Evolutionary conservation across 2,797 vertebrate species (phyloP), one percentile per base, ranked within the genome.

Genomic region (Glossophaga mutica): DNA sequence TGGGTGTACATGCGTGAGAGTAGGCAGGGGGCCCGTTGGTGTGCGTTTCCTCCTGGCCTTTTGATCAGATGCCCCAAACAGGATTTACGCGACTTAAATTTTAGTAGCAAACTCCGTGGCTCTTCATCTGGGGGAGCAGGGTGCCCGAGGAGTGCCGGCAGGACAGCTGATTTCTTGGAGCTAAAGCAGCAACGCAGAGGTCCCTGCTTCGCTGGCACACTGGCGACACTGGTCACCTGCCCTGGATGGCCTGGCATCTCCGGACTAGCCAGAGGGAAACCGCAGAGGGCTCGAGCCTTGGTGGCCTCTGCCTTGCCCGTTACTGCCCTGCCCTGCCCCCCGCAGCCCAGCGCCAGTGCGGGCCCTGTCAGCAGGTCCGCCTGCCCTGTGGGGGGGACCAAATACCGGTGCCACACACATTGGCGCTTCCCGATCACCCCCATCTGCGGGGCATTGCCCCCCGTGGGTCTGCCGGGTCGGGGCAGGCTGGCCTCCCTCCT

Each of bases 111-210:
- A 22, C 65, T 52, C 26, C 90, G 9, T 21, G 55, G 7, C 90
- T 79, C 91, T 86, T 42, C 39, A 0, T 92, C 22, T 84, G 71
- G 77, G 74, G 71, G 79, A 92, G 77, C 71, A 94, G 84, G 8
- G 39, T 29, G 76, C 59, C 5, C 74, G 1, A 16, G 62, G 24
- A 67, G 29, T 5, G 3, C 42, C 7, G 0, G 10, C 2, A 14
- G 37, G 12, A 32, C 22, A 2, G n/a, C 55, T 55, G 62, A 46
- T 83, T 48, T 68, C 44, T 76, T 50, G 39, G 46, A 11, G 24
- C 44, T 39, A 16, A 88, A n/a, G n/a, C n/a, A 65, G 73, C 10
- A 19, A 2, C 21, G 1, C 15, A 8, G 19, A n/a, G 1, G 9
- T 29, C 26, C 70, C 24, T 77, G 15, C 9, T 11, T 22, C 16